Base-by-base conservation (phyloP, 2,888 invertebrate genomes). In the Drosophila percnosoma region DNA sequence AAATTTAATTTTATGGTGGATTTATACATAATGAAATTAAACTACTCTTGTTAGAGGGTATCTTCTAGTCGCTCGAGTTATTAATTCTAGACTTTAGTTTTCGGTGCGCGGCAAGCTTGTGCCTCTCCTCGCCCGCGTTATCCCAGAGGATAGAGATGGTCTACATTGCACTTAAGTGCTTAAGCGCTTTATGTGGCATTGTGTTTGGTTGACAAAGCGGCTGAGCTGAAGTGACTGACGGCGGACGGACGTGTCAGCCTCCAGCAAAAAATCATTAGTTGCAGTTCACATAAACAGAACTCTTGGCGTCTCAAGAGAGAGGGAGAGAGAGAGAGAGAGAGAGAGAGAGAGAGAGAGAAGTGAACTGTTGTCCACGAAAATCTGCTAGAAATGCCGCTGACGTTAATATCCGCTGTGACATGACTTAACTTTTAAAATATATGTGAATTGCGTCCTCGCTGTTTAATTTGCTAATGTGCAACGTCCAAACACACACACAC, bases 221-320 rank as follows among this genome's bases (percentile, higher is more conserved):
- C 60, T 45, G 42, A n/a, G 62, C 58, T 52, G 34, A 64, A 51
- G 34, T 42, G 63, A 45, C 53, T 60, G 63, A 55, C 40, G 64
- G 48, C 40, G 64, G 64, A 48, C 60, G 64, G 64, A 57, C 68
- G 66, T 61, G 63, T 55, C 74, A 73, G 80, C 87, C 87, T 74
- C 68, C 74, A 70, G 85, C 82, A 40, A 78, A 86, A 89, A 89
- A 78, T 87, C 87, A 89, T 86, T 89, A 86, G 88, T 81, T 81
- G 79, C 74, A 75, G 77, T 67, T 59, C 77, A 86, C 66, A 81
- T 66, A 68, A 80, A 80, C 70, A 80, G 68, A 58, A 54, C 29
- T 40, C 73, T 54, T 63, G 64, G 45, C 21, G 45, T 21, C 21
- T 45, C 45, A 21, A 53, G 51, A 66, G 18, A n/a, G n/a, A n/a